phyloP scores from a whole-genome alignment of 2,888 invertebrate genomes.

The Drosophila falleni region DNA sequence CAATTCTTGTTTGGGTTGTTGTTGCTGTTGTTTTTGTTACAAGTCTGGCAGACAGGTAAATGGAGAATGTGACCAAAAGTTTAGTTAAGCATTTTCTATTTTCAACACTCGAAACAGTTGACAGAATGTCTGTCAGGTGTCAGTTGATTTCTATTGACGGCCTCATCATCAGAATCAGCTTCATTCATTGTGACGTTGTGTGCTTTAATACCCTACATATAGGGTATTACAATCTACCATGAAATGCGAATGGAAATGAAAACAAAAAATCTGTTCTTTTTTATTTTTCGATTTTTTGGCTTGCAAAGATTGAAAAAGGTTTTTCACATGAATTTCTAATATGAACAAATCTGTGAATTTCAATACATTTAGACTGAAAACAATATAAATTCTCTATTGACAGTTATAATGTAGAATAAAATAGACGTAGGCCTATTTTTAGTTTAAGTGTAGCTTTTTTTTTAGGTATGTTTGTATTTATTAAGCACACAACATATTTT shows the following conservation, averaged over 20 bases:
- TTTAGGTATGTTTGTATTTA: too few species aligned
- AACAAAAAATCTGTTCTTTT: not conserved
- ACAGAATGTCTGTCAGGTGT: slow-evolving; percentile 58
- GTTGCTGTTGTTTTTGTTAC: not conserved
- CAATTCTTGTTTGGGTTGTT: slow-evolving; percentile 7
- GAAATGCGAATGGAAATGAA: not conserved
- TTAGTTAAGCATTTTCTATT: slow-evolving; percentile 42
- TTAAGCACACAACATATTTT: too few species aligned
- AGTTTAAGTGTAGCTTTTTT: too few species aligned
- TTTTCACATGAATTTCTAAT: too few species aligned
- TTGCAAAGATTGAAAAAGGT: too few species aligned
- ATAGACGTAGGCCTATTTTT: too few species aligned
- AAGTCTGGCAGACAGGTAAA: slow-evolving; percentile 23
- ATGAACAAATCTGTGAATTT: too few species aligned
- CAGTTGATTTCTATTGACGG: slow-evolving; percentile 45
- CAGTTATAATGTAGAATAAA: too few species aligned
- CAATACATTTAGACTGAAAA: too few species aligned
- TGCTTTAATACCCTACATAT: slow-evolving; percentile 5
- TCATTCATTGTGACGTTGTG: not conserved
- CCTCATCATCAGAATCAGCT: slow-evolving; percentile 42
- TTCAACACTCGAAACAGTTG: slow-evolving; percentile 50
- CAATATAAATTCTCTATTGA: too few species aligned
- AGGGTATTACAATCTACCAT: not conserved
- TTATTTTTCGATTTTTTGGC: too few species aligned
- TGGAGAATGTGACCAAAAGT: slow-evolving; percentile 39